Evolutionary conservation across 2,113 vertebrate genomes (phyloP).

Genomic region (Cacatua alba): DNA sequence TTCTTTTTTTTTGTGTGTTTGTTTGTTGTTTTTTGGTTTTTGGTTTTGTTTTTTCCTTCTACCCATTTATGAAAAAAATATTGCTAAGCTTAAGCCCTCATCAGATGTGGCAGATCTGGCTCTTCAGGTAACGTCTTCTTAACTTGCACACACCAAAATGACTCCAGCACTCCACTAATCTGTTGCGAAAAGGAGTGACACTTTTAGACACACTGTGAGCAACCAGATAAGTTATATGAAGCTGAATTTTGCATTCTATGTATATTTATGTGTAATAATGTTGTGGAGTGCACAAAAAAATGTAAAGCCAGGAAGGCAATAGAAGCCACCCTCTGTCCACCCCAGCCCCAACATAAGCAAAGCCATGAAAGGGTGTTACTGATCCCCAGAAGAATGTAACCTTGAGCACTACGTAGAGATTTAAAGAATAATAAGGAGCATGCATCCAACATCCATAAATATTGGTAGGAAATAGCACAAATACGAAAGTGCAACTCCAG

Average conservation of each 20-base stretch:
- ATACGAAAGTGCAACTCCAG: background rate
- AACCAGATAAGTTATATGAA: background rate
- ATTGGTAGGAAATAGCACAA: background rate
- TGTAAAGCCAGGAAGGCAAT: background rate
- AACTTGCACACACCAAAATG: background rate
- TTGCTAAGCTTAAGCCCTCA: background rate
- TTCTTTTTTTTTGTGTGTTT: too few relatives aligned
- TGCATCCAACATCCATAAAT: background rate
- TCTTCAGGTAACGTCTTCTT: background rate
- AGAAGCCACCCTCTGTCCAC: background rate
- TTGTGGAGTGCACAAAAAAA: background rate
- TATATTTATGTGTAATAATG: background rate
- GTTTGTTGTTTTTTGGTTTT: too few relatives aligned
- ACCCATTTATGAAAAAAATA: background rate
- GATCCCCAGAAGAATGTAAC: background rate
- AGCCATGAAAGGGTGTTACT: background rate
- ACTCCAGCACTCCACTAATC: background rate
- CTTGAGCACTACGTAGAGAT: background rate
- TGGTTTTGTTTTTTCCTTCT: background rate
- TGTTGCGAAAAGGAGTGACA: background rate
- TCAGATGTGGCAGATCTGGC: background rate
- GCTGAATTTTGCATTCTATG: background rate
- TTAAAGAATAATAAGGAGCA: background rate
- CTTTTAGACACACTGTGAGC: background rate
- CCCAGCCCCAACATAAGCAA: background rate